Evolutionary conservation across 2,888 invertebrate genomes (phyloP).

Genomic region (Drosophila neotestacea): DNA sequence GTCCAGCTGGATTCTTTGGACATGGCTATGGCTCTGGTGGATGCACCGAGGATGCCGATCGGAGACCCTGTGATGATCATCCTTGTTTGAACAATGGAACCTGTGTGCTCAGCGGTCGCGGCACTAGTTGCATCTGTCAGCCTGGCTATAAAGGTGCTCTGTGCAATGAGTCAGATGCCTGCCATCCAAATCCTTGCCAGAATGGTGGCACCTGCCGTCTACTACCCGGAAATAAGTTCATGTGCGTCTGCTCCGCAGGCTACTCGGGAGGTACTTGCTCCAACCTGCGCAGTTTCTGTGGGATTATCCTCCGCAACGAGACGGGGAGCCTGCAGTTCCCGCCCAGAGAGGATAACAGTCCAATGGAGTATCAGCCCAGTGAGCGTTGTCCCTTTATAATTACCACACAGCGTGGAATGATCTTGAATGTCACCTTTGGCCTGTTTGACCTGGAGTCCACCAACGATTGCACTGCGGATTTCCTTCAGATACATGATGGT

Average conservation of each 20-base stretch:
- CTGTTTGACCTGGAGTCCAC: slow-evolving; percentile 88
- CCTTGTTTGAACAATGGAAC: slow-evolving; percentile 88
- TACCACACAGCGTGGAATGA: slow-evolving; percentile 88
- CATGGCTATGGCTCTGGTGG: slow-evolving; percentile 92
- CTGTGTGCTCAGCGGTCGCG: slow-evolving; percentile 68
- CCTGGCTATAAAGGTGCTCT: slow-evolving; percentile 86
- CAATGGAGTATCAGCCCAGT: slow-evolving; percentile 86
- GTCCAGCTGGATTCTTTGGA: slow-evolving; percentile 92
- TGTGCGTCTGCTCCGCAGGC: slow-evolving; percentile 89
- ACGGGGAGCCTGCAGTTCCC: slow-evolving; percentile 89
- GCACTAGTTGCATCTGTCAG: slow-evolving; percentile 81
- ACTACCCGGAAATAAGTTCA: slow-evolving; percentile 70
- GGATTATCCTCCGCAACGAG: slow-evolving; percentile 86
- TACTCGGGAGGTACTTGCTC: slow-evolving; percentile 90
- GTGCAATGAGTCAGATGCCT: slow-evolving; percentile 88
- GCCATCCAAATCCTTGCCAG: slow-evolving; percentile 90
- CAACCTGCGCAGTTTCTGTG: slow-evolving; percentile 87
- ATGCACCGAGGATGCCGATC: slow-evolving; percentile 86
- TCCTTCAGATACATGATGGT: slow-evolving; percentile 94
- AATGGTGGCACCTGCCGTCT: slow-evolving; percentile 91
- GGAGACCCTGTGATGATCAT: slow-evolving; percentile 86
- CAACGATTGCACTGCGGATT: slow-evolving; percentile 89
- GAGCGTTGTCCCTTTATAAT: slow-evolving; percentile 93
- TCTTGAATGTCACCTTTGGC: slow-evolving; percentile 92
- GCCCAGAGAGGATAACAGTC: slow-evolving; percentile 76